Conservation (phyloP, 2,113 vertebrate species). For the Dendropsophus ebraccatus region DNA sequence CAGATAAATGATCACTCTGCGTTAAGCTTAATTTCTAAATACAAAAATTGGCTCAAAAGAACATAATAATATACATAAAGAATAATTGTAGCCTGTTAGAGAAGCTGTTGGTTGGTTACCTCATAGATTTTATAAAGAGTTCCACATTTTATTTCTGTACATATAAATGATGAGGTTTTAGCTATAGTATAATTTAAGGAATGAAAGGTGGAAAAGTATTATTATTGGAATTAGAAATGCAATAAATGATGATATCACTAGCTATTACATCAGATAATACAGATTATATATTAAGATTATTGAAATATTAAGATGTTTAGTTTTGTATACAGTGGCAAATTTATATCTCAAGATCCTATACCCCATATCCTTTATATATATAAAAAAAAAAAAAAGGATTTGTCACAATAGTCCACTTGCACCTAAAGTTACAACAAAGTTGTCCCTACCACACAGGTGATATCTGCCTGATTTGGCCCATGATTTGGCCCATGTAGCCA, state of each 20-base stretch:
- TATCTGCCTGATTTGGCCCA: no score
- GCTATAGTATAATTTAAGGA: not conserved
- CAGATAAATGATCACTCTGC: not conserved
- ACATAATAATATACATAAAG: slow-evolving; percentile 1
- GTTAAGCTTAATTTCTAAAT: slow-evolving; percentile 28
- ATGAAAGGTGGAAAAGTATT: not conserved
- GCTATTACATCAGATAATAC: no score
- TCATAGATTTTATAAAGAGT: not conserved
- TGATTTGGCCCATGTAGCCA: no score
- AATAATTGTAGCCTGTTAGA: not conserved
- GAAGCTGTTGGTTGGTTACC: not conserved
- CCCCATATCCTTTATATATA: no score
- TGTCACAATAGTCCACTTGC: no score
- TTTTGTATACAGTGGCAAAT: not conserved
- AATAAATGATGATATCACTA: not conserved
- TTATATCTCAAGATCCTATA: not conserved
- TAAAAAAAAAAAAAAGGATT: no score
- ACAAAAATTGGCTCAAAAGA: slow-evolving; percentile 18
- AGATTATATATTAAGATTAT: not conserved
- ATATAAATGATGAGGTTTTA: not conserved
- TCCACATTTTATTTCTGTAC: not conserved
- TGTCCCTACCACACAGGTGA: no score
- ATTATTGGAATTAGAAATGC: not conserved
- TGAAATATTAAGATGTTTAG: not conserved
- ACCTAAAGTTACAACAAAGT: no score